Evolutionary conservation across 2,797 vertebrate species (phyloP), one percentile per base, ranked within the genome.

Genomic region (Protosalanx chinensis): DNA sequence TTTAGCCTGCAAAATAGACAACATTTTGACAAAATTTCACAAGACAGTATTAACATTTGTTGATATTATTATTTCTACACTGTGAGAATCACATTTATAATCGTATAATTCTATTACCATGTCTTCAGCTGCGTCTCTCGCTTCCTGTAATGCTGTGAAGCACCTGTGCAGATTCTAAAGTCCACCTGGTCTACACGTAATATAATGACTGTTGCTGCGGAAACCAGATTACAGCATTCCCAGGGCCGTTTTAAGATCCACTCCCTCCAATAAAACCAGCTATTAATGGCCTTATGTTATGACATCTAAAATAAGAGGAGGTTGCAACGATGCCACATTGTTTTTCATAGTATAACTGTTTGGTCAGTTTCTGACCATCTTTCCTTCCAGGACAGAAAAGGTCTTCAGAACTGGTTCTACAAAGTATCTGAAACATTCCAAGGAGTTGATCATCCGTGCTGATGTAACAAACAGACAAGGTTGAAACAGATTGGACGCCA

Each of bases 1-100:
- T 86, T 99, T 98, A 10, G 97, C 96, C 97, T 99, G 82, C 20
- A 72, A 65, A 32, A 58, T n/a, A 53, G 75, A 35, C 82, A 71
- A 0, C 76, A 15, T 4, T 32, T 46, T 8, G 10, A 46, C 37
- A 46, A 0, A 46, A 46, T 46, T 46, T 46, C 8, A 46, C 41
- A 46, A 13, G 41, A 46, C 41, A 46, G 12, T 46, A 46, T 46
- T 46, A 46, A 12, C 13, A 46, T 46, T 46, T 46, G 10, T 46
- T 46, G 2, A 12, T 46, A 46, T 12, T 46, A 46, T 46, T 41
- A 10, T 41, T 46, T 46, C 8, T 46, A 12, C 12, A 3, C 10
- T 61, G 51, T 56, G 16, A 56, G n/a, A 46, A 46, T 46, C 41
- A 46, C 41, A 46, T 46, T 18, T 1, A 32, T 3, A 7, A 1